These are phyloP conservation scores for Oncopodura yosiiana DNA, from an alignment of 1,140 invertebrate species.

Conservation along the genomic window DNA sequence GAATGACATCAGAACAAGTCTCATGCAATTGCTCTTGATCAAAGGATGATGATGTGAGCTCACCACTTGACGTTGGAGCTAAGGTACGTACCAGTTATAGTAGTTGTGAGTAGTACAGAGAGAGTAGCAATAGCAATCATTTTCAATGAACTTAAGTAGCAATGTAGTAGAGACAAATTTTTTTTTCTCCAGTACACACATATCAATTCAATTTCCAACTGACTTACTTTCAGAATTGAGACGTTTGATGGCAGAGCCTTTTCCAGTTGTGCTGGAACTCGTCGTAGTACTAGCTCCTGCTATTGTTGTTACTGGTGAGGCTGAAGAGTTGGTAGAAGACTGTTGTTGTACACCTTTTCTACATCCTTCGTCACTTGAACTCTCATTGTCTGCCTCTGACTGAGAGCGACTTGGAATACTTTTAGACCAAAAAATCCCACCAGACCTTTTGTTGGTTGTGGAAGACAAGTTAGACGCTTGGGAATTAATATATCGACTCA, in stretches of 20 bases:
- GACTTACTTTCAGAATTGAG: not conserved
- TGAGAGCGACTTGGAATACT: conserved; percentile 16
- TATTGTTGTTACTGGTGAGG: not conserved
- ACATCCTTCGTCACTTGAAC: conserved; percentile 24
- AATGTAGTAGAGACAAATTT: too few species aligned
- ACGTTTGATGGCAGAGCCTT: not conserved
- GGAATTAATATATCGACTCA: conserved; percentile 27
- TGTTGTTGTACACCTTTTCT: not conserved
- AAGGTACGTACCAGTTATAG: too few species aligned
- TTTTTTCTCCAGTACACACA: too few species aligned
- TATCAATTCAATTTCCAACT: too few species aligned
- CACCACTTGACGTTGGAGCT: too few species aligned
- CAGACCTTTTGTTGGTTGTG: conserved; percentile 17
- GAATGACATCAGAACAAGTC: too few species aligned
- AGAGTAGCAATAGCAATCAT: too few species aligned
- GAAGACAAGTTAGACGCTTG: conserved; percentile 10
- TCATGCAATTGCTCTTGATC: too few species aligned
- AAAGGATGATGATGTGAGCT: too few species aligned
- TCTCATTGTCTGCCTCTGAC: conserved; percentile 19
- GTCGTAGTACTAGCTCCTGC: not conserved
- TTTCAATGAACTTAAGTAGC: too few species aligned
- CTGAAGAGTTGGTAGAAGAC: not conserved
- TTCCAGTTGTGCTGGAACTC: not conserved
- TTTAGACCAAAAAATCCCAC: conserved; percentile 26
- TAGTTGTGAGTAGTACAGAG: too few species aligned